Base-by-base conservation (phyloP, 2,113 vertebrate genomes). In the Elgaria multicarinata region DNA sequence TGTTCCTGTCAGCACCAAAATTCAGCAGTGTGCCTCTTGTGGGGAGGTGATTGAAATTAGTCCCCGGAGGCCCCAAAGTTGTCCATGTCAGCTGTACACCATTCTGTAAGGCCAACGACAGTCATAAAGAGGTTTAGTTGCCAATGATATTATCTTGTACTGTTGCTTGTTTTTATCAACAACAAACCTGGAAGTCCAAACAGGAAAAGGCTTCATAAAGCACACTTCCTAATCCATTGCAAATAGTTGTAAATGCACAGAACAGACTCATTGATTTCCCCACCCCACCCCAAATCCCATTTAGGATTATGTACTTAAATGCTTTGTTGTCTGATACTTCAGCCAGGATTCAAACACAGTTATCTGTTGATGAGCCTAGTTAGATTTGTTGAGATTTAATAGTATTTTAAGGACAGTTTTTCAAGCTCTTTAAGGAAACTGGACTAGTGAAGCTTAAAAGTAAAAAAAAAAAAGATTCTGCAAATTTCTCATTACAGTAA, bases 201-300 rank as follows among this genome's bases (percentile, higher is more conserved):
- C 69, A 39, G n/a, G 31, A 36, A 55, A 28, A 24, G 36, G 26
- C 42, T 33, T 42, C 10, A 14, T 46, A 81, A 71, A 39, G 8
- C 0, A 0, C 9, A 2, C 2, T 8, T 31, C 44, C 62, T 87
- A 0, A 0, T 77, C 62, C 42, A n/a, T 90, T 72, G 39, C 50
- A 69, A 53, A 69, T 5, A n/a, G 53, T n/a, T 0, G 36, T 14
- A 0, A 85, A 16, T 39, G 24, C 14, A 36, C 78, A 12, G 28
- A n/a, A 33, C 4, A 66, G 53, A 1, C 8, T 53, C 64, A 67
- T 31, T 84, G 18, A 86, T 42, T 89, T 5, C 50, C 8, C 13
- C 46, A 16, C 50, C 75, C 24, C 42, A 44, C 75, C 14, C 12
- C 24, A 24, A 55, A 33, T 55, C n/a, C n/a, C n/a, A n/a, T n/a